Conservation (phyloP, 1,140 invertebrate species). For the Sitodiplosis mosellana region DNA sequence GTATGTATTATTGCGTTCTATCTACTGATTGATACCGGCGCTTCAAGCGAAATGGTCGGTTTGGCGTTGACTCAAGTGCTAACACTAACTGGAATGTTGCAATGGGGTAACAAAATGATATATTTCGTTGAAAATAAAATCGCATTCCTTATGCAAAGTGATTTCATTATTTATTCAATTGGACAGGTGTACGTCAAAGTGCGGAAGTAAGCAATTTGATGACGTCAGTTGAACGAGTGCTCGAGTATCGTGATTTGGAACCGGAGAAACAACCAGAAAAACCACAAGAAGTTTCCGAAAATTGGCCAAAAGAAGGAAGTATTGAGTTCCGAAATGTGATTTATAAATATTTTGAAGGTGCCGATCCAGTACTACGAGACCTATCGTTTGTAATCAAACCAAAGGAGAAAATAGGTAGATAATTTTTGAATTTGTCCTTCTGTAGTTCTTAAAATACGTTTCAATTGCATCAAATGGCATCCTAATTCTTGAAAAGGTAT, state of each 20-base stretch:
- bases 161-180: background rate
- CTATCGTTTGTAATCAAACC: slow-evolving; percentile 38
- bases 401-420: slow-evolving; percentile 37
- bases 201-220: slow-evolving; percentile 63
- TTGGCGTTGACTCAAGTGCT: slow-evolving; percentile 27
- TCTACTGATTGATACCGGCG: slow-evolving; percentile 30
- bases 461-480: background rate
- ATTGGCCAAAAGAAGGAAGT: background rate
- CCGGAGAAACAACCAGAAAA: slow-evolving; percentile 3
- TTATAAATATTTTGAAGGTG: slow-evolving; percentile 1
- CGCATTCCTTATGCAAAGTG: background rate
- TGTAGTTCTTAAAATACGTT: background rate
- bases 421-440: too few species aligned
- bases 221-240: slow-evolving; percentile 52
- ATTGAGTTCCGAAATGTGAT: slow-evolving; percentile 1
- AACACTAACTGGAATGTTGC: slow-evolving; percentile 34
- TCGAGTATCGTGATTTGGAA: slow-evolving; percentile 39
- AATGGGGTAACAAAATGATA: slow-evolving; percentile 43
- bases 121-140: background rate
- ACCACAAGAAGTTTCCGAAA: background rate
- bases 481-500: too few species aligned
- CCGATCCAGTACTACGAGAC: slow-evolving; percentile 33
- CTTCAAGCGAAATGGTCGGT: background rate
- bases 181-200: slow-evolving; percentile 42
- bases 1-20: slow-evolving; percentile 18